A percentile compares a stretch with the other conserved stretches of the same genome.
phyloP scores from a whole-genome alignment of 2,113 vertebrate genomes.

The Passer domesticus region DNA sequence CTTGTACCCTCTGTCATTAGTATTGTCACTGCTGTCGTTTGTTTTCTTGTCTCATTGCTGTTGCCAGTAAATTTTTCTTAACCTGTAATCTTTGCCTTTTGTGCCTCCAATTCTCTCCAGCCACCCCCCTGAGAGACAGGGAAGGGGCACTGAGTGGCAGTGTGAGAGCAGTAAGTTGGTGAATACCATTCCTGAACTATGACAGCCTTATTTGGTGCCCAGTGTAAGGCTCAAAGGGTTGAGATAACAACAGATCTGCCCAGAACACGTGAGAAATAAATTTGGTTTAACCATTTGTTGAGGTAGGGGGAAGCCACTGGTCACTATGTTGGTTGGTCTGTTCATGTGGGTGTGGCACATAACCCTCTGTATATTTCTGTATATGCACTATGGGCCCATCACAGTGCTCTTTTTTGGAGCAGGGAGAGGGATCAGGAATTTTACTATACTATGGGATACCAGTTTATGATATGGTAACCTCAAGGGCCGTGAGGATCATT shows the following conservation, averaged over 20 bases:
- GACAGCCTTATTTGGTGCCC: background rate
- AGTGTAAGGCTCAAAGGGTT: too few relatives aligned
- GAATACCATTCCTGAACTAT: background rate
- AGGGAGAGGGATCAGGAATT: background rate
- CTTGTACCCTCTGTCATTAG: background rate
- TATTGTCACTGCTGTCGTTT: background rate
- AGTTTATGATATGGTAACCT: background rate
- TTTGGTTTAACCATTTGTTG: background rate
- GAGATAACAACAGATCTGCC: background rate
- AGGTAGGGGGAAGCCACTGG: background rate
- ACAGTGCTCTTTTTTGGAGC: background rate
- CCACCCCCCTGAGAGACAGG: background rate
- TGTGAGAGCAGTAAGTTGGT: background rate
- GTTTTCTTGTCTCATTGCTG: background rate
- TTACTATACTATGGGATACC: background rate
- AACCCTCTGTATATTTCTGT: background rate
- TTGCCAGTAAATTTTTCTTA: background rate
- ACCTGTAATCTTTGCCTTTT: background rate
- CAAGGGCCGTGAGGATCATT: background rate
- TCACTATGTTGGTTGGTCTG: background rate
- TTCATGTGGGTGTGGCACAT: background rate
- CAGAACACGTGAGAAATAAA: background rate
- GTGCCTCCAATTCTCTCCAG: background rate
- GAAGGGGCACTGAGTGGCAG: background rate
- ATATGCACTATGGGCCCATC: rapidly evolving